phyloP scores from a whole-genome alignment of 2,113 vertebrate genomes.

The Clinocottus analis region DNA sequence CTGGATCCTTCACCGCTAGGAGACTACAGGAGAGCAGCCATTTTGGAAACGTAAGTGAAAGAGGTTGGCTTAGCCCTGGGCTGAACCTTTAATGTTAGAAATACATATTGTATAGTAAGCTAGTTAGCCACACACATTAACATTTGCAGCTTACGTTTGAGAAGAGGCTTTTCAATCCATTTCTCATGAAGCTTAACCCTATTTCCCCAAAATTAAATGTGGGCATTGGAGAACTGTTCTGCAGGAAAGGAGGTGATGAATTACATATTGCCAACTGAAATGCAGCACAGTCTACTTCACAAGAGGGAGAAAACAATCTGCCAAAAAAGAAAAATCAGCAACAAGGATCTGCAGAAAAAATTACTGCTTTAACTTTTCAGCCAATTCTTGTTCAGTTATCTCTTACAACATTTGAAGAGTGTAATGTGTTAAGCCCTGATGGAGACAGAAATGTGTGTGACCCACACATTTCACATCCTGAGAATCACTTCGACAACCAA shows the following conservation, averaged over 20 bases:
- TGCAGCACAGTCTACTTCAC: neutral
- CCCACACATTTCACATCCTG: conserved; percentile 31
- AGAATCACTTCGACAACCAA: conserved; percentile 39
- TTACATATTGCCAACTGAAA: neutral
- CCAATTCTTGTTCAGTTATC: conserved; percentile 7
- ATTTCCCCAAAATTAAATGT: neutral
- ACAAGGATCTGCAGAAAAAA: conserved; percentile 19
- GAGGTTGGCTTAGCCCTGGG: neutral
- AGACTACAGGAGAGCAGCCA: neutral
- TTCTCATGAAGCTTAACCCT: neutral
- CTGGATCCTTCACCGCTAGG: neutral
- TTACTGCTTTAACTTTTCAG: conserved; percentile 23
- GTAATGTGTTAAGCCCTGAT: conserved; percentile 24
- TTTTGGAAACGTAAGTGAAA: neutral
- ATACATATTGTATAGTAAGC: neutral
- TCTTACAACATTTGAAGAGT: conserved; percentile 29
- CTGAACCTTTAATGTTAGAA: neutral
- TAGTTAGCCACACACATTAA: neutral
- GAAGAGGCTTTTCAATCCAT: neutral
- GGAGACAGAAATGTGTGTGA: conserved; percentile 23
- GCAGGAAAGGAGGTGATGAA: conserved; percentile 7
- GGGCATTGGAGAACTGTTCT: conserved; percentile 8
- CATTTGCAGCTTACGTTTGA: neutral
- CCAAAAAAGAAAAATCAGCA: conserved; percentile 2
- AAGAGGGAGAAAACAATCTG: conserved; percentile 14